Conservation (phyloP, 92 coral and sea anemone species). For the Palythoa caribaeorum region DNA sequence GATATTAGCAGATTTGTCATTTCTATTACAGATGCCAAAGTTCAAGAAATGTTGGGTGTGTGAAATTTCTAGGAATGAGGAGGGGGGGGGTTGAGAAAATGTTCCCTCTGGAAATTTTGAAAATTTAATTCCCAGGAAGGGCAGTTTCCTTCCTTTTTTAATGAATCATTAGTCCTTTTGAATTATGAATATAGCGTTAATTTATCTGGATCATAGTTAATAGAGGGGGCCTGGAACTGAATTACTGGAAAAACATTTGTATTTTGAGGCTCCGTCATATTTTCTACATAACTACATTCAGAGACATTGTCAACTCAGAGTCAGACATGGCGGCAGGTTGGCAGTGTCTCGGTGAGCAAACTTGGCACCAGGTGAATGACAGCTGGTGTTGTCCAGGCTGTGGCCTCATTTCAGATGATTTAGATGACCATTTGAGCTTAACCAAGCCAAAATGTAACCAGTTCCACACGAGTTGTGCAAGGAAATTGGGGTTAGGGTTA, state of each 20-base stretch:
- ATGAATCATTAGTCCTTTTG: no score
- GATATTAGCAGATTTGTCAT: conserved; percentile 7
- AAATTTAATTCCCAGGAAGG: no score
- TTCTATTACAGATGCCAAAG: conserved; percentile 1
- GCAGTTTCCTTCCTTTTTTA: no score
- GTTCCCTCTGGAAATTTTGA: no score
- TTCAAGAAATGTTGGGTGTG: neutral
- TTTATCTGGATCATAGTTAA: conserved; percentile 18
- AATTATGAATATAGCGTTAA: no score
- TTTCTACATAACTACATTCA: neutral
- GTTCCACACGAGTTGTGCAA: conserved; percentile 35
- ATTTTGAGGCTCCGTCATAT: conserved; percentile 2
- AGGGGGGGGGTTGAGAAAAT: neutral
- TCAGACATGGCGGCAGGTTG: conserved; percentile 24
- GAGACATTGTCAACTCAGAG: conserved; percentile 8
- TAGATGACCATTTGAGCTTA: conserved; percentile 22
- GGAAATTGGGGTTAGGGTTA: conserved; percentile 27
- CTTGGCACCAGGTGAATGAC: conserved; percentile 18
- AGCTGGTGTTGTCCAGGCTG: conserved; percentile 18
- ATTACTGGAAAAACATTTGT: conserved; percentile 13
- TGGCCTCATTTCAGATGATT: conserved; percentile 31
- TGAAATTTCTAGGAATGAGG: neutral
- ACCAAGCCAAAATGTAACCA: conserved; percentile 21
- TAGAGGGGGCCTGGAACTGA: neutral
- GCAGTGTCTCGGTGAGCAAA: conserved; percentile 27